Evolutionary conservation across 1,140 invertebrate genomes (phyloP).

Genomic region (Drosophila elegans): DNA sequence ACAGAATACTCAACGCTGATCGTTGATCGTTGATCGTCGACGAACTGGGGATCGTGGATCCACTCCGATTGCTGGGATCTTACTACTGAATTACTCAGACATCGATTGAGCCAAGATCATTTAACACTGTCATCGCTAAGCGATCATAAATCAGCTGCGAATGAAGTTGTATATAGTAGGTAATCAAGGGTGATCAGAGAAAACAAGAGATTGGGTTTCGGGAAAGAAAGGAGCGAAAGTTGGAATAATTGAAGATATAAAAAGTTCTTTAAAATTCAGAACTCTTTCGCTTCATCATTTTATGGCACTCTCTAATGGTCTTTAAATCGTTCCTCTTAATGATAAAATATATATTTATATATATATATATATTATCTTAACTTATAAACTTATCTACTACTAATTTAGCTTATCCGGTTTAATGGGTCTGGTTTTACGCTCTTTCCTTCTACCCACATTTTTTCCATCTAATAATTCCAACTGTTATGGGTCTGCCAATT

Average conservation of each 20-base stretch:
- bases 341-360: not conserved
- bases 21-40: slow-evolving; percentile 19
- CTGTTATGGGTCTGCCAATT: slow-evolving; percentile 43
- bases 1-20: slow-evolving; percentile 69
- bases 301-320: not conserved
- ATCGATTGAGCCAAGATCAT: slow-evolving; percentile 62
- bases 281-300: no score
- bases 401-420: slow-evolving; percentile 4
- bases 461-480: slow-evolving; percentile 28
- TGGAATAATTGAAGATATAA: not conserved
- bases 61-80: slow-evolving; percentile 32
- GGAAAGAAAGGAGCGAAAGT: slow-evolving; percentile 3
- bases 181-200: slow-evolving; percentile 3
- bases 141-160: slow-evolving; percentile 32
- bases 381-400: not conserved
- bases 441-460: slow-evolving; percentile 6
- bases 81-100: slow-evolving; percentile 67
- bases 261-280: not conserved
- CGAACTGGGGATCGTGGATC: slow-evolving; percentile 15
- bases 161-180: slow-evolving; percentile 45
- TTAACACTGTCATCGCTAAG: slow-evolving; percentile 53
- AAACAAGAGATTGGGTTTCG: not conserved
- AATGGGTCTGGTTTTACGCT: slow-evolving; percentile 13
- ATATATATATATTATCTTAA: not conserved
- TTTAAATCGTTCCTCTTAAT: not conserved